phyloP scores from a whole-genome alignment of 2,113 vertebrate genomes.

The Perognathus longimembris region DNA sequence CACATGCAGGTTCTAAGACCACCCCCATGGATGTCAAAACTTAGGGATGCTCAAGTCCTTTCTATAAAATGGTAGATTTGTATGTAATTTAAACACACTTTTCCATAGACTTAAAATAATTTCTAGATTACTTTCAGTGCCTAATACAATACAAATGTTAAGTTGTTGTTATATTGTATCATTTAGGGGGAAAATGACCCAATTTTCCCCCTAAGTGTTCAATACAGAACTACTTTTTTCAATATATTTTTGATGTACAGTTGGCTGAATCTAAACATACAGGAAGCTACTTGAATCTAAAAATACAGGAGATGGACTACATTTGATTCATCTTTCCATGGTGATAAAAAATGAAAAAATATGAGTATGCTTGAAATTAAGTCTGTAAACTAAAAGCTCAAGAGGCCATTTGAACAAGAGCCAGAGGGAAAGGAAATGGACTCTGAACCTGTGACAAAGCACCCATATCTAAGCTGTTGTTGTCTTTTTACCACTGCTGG shows the following conservation, averaged over 20 bases:
- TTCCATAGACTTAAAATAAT: background rate
- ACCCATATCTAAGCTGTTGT: background rate
- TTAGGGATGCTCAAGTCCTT: background rate
- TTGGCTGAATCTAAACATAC: background rate
- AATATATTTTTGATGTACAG: background rate
- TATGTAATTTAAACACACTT: background rate
- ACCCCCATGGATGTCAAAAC: background rate
- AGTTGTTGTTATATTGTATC: background rate
- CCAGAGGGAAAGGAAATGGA: background rate
- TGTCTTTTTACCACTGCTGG: background rate
- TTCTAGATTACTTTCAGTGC: background rate
- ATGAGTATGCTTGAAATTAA: background rate
- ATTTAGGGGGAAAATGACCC: background rate
- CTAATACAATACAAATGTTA: background rate
- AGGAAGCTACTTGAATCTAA: background rate
- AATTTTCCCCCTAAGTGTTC: background rate
- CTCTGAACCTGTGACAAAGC: background rate
- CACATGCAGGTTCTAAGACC: background rate
- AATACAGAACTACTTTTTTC: background rate
- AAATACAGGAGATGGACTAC: no score
- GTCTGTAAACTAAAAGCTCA: background rate
- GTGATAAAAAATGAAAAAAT: slow-evolving; percentile 17
- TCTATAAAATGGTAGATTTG: background rate
- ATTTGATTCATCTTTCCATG: background rate
- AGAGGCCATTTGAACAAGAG: background rate